phyloP scores from a whole-genome alignment of 2,797 vertebrate species.

The Onychomys leucogaster region DNA sequence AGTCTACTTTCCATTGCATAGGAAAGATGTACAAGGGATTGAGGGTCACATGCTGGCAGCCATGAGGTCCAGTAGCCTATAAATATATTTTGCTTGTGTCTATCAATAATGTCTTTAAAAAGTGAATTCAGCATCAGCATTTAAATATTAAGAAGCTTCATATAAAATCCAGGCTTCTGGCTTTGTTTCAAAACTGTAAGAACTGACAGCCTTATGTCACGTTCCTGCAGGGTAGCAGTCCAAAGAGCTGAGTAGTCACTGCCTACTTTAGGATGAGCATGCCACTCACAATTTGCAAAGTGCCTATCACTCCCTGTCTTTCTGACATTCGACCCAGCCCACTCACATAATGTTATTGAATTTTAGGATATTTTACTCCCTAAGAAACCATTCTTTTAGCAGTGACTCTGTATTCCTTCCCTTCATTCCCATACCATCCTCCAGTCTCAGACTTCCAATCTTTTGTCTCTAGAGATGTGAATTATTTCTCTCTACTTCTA shows the following conservation, averaged over 20 bases:
- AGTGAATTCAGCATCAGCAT: background rate
- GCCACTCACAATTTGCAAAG: background rate
- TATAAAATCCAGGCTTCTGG: slow-evolving; percentile 25
- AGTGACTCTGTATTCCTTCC: background rate
- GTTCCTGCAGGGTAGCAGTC: background rate
- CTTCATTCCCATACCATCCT: background rate
- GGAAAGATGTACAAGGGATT: background rate
- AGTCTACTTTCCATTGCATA: background rate
- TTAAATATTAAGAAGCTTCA: slow-evolving; percentile 33
- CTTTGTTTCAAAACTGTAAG: slow-evolving; percentile 1
- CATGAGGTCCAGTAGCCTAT: background rate
- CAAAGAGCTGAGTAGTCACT: background rate
- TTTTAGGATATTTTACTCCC: background rate
- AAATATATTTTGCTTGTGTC: background rate
- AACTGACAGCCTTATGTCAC: background rate
- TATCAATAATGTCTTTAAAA: background rate
- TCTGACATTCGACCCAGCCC: background rate
- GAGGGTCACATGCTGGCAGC: background rate
- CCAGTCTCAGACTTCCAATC: background rate
- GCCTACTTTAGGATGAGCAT: background rate
- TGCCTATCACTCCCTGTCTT: background rate
- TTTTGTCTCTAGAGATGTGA: slow-evolving; percentile 28
- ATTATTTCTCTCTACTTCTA: slow-evolving; percentile 46
- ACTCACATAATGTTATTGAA: background rate
- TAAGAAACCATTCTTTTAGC: slow-evolving; percentile 24